Evolutionary conservation across 2,888 invertebrate species (phyloP).

Genomic region (Laothoe populi): DNA sequence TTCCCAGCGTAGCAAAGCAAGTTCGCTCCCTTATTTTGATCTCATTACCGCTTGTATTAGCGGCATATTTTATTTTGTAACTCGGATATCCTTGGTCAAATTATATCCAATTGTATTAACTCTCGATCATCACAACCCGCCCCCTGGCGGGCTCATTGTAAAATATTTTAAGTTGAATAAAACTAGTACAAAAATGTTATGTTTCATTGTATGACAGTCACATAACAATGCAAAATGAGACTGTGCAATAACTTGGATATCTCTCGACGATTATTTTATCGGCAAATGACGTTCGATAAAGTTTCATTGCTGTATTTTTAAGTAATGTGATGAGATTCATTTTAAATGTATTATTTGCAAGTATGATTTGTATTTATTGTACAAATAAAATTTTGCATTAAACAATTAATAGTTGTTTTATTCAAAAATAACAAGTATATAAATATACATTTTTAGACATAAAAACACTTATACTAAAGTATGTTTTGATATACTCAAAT

Average conservation of each 20-base stretch:
- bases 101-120: constrained; percentile 28
- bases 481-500: too few species aligned
- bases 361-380: constrained; percentile 84
- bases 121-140: constrained; percentile 57
- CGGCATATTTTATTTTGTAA: constrained; percentile 23
- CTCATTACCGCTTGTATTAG: constrained; percentile 58
- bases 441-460: constrained; percentile 4
- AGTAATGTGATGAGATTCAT: constrained; percentile 78
- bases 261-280: constrained; percentile 47
- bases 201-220: constrained; percentile 42
- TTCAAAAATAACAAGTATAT: constrained; percentile 32
- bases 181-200: constrained; percentile 71
- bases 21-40: constrained; percentile 48
- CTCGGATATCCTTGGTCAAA: constrained; percentile 29
- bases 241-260: constrained; percentile 67
- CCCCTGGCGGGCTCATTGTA: constrained; percentile 46
- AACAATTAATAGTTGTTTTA: constrained; percentile 44
- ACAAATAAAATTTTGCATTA: constrained; percentile 83
- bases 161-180: constrained; percentile 63
- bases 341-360: constrained; percentile 77
- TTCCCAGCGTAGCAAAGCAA: constrained; percentile 71
- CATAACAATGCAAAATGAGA: constrained; percentile 52
- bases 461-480: constrained; percentile 16
- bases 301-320: constrained; percentile 59
- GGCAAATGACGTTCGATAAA: constrained; percentile 50